These are phyloP conservation scores for Chlorops oryzae DNA, from an alignment of 1,140 invertebrate species.

Conservation along the genomic window DNA sequence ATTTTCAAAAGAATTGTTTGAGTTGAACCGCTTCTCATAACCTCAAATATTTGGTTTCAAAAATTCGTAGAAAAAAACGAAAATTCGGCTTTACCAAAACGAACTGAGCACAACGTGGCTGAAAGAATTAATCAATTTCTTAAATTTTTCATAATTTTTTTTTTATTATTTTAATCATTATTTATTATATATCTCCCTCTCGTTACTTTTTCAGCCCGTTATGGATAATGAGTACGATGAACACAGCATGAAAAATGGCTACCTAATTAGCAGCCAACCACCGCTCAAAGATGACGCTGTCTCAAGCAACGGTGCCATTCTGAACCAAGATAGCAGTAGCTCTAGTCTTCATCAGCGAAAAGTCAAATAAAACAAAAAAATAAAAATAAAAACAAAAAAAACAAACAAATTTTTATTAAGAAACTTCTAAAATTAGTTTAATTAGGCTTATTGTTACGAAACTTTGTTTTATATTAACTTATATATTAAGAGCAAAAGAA, in stretches of 20 bases:
- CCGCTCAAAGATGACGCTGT: constrained; percentile 35
- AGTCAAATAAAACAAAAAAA: constrained; percentile 38
- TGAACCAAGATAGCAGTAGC: constrained; percentile 46
- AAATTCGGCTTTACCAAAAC: no score
- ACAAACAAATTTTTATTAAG: constrained; percentile 3
- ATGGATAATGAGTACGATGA: constrained; percentile 47
- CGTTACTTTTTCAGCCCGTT: constrained; percentile 46
- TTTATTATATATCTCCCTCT: constrained; percentile 6
- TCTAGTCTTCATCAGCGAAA: constrained; percentile 48
- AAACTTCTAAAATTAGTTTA: not conserved
- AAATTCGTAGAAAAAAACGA: no score
- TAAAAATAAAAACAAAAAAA: constrained; percentile 3
- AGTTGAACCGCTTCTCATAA: no score
- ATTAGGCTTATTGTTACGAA: no score
- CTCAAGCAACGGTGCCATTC: constrained; percentile 40
- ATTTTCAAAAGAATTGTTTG: no score
- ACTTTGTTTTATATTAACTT: no score
- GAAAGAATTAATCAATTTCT: no score
- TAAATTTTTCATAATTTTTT: no score
- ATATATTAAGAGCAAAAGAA: no score
- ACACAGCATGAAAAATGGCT: constrained; percentile 27
- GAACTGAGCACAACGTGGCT: no score
- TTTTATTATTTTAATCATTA: no score
- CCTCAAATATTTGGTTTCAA: no score
- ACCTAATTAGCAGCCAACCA: constrained; percentile 24